Conservation (phyloP, 35 echinoderm and acorn worm genomes). For the Stichopus chloronotus region DNA sequence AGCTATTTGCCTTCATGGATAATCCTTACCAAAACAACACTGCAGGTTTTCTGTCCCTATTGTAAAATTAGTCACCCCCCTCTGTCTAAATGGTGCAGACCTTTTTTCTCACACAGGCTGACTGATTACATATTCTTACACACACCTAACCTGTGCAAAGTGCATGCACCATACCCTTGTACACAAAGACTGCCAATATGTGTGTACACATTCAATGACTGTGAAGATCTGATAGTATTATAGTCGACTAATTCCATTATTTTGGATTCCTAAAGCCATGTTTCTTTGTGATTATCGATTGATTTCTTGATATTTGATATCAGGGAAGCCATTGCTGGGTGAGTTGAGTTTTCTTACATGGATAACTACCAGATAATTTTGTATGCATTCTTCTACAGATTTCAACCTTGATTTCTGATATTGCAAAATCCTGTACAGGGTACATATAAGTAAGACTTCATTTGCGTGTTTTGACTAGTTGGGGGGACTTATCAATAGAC, state of each 20-base stretch:
- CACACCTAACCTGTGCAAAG: constrained; percentile 34
- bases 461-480: constrained; percentile 7
- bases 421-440: background rate
- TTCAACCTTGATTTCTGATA: constrained; percentile 17
- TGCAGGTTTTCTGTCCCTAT: background rate
- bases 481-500: background rate
- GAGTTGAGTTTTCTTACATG: background rate
- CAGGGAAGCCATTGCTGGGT: constrained; percentile 31
- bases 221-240: background rate
- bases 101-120: background rate
- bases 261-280: constrained; percentile 26
- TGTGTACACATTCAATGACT: constrained; percentile 36
- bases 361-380: background rate
- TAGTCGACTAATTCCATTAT: constrained; percentile 36
- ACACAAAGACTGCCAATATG: constrained; percentile 14
- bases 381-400: constrained; percentile 4
- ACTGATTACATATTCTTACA: constrained; percentile 45
- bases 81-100: background rate
- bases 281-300: background rate
- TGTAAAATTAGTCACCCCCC: background rate
- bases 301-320: constrained; percentile 40
- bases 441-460: background rate
- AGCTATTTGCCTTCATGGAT: constrained; percentile 15
- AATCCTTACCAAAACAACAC: constrained; percentile 38
- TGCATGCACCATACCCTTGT: background rate